Base-by-base conservation (phyloP, 2,888 invertebrate species). In the Blastobasis adustella region DNA sequence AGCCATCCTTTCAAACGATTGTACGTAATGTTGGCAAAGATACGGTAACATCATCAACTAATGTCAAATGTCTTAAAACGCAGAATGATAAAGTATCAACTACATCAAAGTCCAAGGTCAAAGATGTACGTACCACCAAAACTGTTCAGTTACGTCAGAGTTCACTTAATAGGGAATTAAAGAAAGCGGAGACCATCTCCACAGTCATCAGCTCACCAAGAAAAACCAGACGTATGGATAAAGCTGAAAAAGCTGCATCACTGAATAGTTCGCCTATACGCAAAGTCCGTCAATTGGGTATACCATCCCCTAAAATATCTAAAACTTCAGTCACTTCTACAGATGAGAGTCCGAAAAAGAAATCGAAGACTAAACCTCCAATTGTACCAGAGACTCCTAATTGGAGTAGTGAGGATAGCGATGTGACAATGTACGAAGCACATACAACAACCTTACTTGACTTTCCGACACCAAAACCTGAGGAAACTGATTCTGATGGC, bases 391-490 rank as follows among this genome's bases (percentile, higher is more conserved):
- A 74, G 47, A 70, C 77, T 8, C 65, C 71, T 1, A 73, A 66
- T 6, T 81, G 80, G 64, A 69, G 65, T 53, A 47, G 66, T 10
- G 85, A 79, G 10, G 88, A 88, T 42, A 83, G 80, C 51, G 89
- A 89, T 55, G 71, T 89, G 0, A 89, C 88, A 0, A 88, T 89
- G 89, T 89, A 89, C 4, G 89, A 89, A 58, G 74, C 86, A 0
- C 86, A 86, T 42, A 85, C 87, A n/a, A 85, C 86, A 0, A 85
- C 85, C 0, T 77, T 76, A 53, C 69, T 76, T 0, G 87, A 87
- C 50, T 75, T 82, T 41, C 79, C 83, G 0, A 63, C 73, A 3
- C 70, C 72, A 0, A 86, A 86, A 59, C 78, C 73, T 5, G 85
- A 86, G 0, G 89, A 89, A 56, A 87, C 87, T 0, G 89, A 89